These are phyloP conservation scores for Elysia crispata DNA, from an alignment of 2,888 invertebrate species.

Conservation along the genomic window DNA sequence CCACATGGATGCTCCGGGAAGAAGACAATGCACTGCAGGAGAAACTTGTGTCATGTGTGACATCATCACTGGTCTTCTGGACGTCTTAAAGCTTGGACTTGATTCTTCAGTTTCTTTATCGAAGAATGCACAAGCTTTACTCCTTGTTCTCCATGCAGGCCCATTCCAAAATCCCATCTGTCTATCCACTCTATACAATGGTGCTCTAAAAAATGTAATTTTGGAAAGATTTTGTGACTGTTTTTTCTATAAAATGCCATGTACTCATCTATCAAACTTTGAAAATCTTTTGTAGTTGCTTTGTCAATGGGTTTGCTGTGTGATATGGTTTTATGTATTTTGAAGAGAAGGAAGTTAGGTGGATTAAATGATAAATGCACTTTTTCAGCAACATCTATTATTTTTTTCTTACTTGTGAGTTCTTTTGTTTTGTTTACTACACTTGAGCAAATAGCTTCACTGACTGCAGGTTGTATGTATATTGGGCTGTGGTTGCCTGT, in stretches of 20 bases:
- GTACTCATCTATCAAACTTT: conserved; percentile 7
- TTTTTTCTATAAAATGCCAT: background rate
- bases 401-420: background rate
- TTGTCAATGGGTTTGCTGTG: conserved; percentile 12
- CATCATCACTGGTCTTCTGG: conserved; percentile 5
- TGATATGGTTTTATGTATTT: conserved; percentile 11
- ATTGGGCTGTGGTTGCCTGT: background rate
- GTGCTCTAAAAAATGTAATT: conserved; percentile 22
- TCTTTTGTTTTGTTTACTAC: background rate
- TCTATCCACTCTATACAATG: conserved; percentile 30
- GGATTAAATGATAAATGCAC: background rate
- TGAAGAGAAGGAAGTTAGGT: background rate
- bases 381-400: background rate
- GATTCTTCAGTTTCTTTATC: background rate
- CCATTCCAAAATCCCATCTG: conserved; percentile 29
- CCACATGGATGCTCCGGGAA: background rate
- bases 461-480: conserved; percentile 3
- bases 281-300: background rate
- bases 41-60: conserved; percentile 14
- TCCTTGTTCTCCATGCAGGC: conserved; percentile 37
- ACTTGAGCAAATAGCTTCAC: conserved; percentile 10
- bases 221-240: conserved; percentile 3
- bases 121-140: conserved; percentile 28
- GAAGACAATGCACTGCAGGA: background rate
- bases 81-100: background rate